Conservation (phyloP, 2,113 vertebrate genomes). For the Tachysurus fulvidraco region DNA sequence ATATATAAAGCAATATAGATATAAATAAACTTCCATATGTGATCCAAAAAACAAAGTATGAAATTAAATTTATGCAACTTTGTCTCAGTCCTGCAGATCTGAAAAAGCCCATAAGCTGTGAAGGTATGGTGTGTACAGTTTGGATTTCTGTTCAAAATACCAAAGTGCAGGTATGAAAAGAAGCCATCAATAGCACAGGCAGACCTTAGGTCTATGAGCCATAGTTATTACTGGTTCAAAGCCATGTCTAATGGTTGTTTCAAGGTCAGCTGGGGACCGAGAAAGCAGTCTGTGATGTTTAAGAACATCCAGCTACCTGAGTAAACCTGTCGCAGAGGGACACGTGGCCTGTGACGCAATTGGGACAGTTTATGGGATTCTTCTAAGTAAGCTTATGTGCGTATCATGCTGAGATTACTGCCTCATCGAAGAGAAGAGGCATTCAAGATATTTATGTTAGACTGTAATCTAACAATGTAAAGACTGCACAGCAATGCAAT, state of each 20-base stretch:
- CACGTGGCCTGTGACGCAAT: conserved; percentile 57
- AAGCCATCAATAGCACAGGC: conserved; percentile 44
- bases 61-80: conserved; percentile 36
- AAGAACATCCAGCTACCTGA: conserved; percentile 60
- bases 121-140: conserved; percentile 24
- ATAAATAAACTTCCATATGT: neutral
- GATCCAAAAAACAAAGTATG: neutral
- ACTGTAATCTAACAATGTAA: neutral
- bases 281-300: conserved; percentile 67
- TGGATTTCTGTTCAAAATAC: conserved; percentile 42
- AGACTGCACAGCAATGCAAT: neutral
- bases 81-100: conserved; percentile 27
- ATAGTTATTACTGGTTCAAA: conserved; percentile 47
- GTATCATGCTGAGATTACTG: conserved; percentile 70
- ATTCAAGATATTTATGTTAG: conserved; percentile 9
- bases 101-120: conserved; percentile 36
- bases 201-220: conserved; percentile 42
- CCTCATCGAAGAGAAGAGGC: conserved; percentile 56
- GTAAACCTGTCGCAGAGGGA: conserved; percentile 60
- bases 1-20: neutral
- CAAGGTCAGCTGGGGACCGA: conserved; percentile 56
- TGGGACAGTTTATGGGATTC: conserved; percentile 54
- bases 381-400: conserved; percentile 55
- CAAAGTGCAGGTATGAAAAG: conserved; percentile 46
- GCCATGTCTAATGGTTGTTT: conserved; percentile 66